Evolutionary conservation across 1,140 invertebrate species (phyloP), one percentile per base, ranked within the genome.

Genomic region (Amyelois transitella): DNA sequence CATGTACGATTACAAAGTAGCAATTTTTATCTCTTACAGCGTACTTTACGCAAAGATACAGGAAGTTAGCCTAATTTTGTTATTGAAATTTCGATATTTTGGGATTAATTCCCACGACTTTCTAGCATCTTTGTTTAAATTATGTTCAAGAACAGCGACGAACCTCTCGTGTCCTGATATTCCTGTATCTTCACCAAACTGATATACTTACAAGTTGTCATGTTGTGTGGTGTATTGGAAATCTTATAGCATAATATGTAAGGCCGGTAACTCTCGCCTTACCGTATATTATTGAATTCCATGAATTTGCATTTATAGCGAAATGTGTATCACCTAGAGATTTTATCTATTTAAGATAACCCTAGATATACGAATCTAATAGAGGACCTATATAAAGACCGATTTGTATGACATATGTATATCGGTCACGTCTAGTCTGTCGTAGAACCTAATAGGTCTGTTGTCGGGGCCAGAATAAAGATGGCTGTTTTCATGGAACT

Each of bases 281-380:
- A 86, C 72, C 64, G 66, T 60, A 72, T 78, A 71, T 77, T 81
- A 81, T 85, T 88, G 82, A 88, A 88, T 88, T 88, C 85, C 85
- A 85, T 88, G 82, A 88, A 88, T 86, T 88, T 88, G 85, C 85
- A 88, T 88, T 88, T 88, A 88, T 85, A 82, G 75, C 78, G 79
- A 82, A 83, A 85, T 81, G 80, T 84, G 73, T 85, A 80, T 82
- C 71, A 80, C 83, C 79, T 87, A 86, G 82, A 87, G 80, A 85
- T 86, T 84, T 82, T 83, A 81, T 79, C 81, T 83, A 80, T 83
- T 84, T 86, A 84, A 87, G 80, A 77, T 83, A 81, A 82, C 70
- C 58, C 76, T 81, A 83, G 78, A 75, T 79, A 67, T 79, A 76
- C 69, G 68, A 74, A 78, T 84, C 77, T 72, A 72, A 81, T 66